A percentile compares a stretch with the other conserved stretches of the same genome.
Conservation (phyloP, 2,113 vertebrate genomes). For the Synchiropus splendidus region DNA sequence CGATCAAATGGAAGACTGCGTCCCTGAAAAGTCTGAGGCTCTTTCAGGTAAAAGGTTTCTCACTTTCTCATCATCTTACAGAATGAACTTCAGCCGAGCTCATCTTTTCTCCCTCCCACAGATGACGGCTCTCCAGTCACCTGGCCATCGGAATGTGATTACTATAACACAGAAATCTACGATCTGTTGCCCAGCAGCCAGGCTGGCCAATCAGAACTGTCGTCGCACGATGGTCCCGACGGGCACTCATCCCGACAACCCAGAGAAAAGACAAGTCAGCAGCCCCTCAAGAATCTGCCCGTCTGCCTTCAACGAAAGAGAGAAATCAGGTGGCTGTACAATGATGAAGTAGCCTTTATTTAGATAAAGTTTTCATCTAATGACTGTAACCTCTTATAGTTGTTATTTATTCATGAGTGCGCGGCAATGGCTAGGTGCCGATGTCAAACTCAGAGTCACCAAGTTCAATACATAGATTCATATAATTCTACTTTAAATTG, state of each 20-base stretch:
- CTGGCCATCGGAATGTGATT: constrained; percentile 40
- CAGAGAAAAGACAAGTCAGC: constrained; percentile 27
- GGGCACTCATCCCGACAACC: constrained; percentile 5
- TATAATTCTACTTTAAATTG: no score
- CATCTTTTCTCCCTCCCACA: constrained; percentile 16
- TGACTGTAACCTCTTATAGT: no score
- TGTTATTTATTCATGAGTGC: no score
- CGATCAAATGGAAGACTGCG: no score
- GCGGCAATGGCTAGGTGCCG: no score
- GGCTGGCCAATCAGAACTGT: constrained; percentile 17
- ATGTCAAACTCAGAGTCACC: no score
- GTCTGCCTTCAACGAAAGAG: constrained; percentile 56
- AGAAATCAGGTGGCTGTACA: constrained; percentile 34
- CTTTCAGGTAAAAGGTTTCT: no score
- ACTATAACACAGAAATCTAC: constrained; percentile 53
- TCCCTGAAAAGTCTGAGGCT: no score
- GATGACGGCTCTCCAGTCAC: constrained; percentile 42
- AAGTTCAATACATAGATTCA: no score
- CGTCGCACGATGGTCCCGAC: constrained; percentile 2
- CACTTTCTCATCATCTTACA: no score
- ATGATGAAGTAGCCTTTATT: background rate
- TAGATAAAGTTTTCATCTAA: no score
- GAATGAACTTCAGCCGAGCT: background rate
- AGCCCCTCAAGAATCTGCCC: constrained; percentile 46
- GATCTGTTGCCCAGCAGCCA: constrained; percentile 54